These are phyloP conservation scores for Tetranychus piercei DNA, from an alignment of 2,888 invertebrate genomes.

Conservation along the genomic window DNA sequence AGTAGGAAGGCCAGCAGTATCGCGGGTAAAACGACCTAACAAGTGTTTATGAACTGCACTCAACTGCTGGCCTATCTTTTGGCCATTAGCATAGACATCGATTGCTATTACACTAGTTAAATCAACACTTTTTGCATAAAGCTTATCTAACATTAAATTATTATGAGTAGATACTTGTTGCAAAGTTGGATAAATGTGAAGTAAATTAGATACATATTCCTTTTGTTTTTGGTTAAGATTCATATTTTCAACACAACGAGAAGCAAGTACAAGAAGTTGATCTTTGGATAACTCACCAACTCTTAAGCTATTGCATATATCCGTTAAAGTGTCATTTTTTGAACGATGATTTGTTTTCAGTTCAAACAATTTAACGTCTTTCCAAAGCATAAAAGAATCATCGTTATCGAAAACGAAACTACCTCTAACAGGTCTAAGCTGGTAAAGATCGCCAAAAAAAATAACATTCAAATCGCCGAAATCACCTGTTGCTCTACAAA, in stretches of 20 bases:
- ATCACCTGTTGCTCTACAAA: neutral
- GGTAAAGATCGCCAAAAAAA: neutral
- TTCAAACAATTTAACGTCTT: neutral
- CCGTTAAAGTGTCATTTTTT: neutral
- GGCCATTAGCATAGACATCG: neutral
- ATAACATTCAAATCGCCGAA: neutral
- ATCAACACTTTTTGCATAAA: neutral
- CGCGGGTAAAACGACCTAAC: neutral
- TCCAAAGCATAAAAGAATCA: neutral
- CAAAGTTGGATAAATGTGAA: neutral
- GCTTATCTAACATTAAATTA: neutral
- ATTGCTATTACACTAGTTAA: neutral
- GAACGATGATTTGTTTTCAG: neutral
- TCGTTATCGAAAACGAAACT: neutral
- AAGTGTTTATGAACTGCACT: neutral
- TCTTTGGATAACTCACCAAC: neutral
- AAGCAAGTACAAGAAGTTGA: neutral
- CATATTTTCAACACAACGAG: neutral
- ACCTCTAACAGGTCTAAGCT: neutral
- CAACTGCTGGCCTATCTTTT: neutral
- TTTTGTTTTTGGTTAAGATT: neutral
- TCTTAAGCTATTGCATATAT: neutral
- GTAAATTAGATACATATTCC: neutral
- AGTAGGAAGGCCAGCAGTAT: neutral
- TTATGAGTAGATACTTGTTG: neutral